Evolutionary conservation across 2,888 invertebrate species (phyloP), one percentile per base, ranked within the genome.

Genomic region (Thecocarcelia acutangulata): DNA sequence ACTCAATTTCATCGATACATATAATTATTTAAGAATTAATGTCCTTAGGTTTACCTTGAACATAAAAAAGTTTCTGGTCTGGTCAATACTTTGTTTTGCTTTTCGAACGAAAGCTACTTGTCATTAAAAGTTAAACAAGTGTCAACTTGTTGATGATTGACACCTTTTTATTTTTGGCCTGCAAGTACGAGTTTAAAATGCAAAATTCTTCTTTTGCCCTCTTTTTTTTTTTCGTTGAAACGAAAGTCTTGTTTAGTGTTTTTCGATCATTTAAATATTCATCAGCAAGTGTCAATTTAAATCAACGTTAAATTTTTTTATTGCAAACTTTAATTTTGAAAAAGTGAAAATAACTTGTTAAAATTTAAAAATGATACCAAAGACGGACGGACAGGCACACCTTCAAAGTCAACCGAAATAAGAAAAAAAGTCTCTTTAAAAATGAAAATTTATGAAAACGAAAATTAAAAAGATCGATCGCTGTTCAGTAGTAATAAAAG

Each of bases 331-430:
- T 33, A 44, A 52, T 78, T 73, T 69, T 52, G n/a, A 64, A 82
- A 82, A 78, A 82, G 78, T 82, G 82, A 82, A 82, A 82, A 74
- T 75, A 82, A 70, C 82, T 78, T 82, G 82, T 70, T 78, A 44
- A 74, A 75, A 61, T 59, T 66, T 52, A 1, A 75, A 72, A 75
- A 70, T 75, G 75, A 44, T 66, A 75, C 24, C 63, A 61, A 42
- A 66, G 21, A 56, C 52, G 19, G 54, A 42, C 48, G 56, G 56
- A 69, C 63, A 42, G 40, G 50, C 37, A 68, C 63, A 56, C 50
- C 56, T 73, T 77, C 24, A 37, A 50, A 48, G 52, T 54, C 44
- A 21, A 17, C 70, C 54, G 54, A 46, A 13, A 44, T 0, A 33
- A 28, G 9, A 8, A 59, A 33, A 68, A 70, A 75, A 56, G 74